Evolutionary conservation across 1,140 invertebrate species (phyloP).

Genomic region (Leptestheria dahalacensis): DNA sequence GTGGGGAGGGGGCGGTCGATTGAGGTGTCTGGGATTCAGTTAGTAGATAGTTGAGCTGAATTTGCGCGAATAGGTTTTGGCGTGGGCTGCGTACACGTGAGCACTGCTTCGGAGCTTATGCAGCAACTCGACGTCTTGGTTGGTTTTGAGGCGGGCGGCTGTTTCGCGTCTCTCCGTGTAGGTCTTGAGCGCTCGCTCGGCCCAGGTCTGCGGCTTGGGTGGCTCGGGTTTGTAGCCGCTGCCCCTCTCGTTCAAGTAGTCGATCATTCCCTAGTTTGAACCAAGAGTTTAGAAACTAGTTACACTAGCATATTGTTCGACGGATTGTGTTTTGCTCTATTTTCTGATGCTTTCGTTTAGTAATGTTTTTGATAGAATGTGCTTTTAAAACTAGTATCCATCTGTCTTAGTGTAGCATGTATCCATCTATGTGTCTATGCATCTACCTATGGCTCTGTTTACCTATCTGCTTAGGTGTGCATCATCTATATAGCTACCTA

Average conservation of each 20-base stretch:
- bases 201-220: constrained; percentile 62
- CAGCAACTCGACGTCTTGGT: constrained; percentile 12
- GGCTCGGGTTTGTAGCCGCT: constrained; percentile 47
- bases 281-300: no score
- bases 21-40: neutral
- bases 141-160: constrained; percentile 10
- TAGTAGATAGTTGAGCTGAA: neutral
- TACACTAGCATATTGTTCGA: no score
- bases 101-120: constrained; percentile 15
- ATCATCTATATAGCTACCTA: no score
- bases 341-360: no score
- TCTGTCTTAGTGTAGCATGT: no score
- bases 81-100: constrained; percentile 13
- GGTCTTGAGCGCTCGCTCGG: constrained; percentile 54
- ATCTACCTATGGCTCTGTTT: no score
- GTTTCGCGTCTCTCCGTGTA: constrained; percentile 32
- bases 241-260: constrained; percentile 57
- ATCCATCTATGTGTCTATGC: no score
- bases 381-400: no score
- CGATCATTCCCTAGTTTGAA: constrained; percentile 65
- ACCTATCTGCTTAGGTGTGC: no score
- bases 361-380: no score
- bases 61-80: constrained; percentile 15
- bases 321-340: no score
- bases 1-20: neutral